Evolutionary conservation across 2,888 invertebrate genomes (phyloP).

Genomic region (Dasypogon diadema): DNA sequence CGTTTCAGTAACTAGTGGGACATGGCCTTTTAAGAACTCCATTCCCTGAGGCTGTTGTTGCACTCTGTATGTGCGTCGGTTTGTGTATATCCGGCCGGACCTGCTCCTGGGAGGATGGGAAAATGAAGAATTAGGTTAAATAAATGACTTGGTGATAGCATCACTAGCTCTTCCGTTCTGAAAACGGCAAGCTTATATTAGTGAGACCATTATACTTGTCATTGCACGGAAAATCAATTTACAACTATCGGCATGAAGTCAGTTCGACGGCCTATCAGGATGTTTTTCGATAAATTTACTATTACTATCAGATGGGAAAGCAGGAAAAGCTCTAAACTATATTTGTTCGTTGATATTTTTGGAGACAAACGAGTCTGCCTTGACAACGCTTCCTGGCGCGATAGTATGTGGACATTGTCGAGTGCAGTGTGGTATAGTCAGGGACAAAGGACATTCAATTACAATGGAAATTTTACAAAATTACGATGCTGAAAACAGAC

Average conservation of each 20-base stretch:
- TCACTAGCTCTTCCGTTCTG: conserved; percentile 2
- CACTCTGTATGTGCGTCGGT: conserved; percentile 12
- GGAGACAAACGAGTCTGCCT: not conserved
- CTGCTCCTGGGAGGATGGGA: not conserved
- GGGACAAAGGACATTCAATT: not conserved
- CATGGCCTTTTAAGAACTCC: conserved; percentile 27
- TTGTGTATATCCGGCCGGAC: not conserved
- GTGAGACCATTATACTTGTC: not conserved
- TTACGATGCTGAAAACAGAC: not conserved
- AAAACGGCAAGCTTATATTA: not conserved
- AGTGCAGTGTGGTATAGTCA: not conserved
- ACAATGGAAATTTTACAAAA: not conserved
- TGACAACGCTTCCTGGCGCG: too few relatives aligned
- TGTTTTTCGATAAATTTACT: conserved; percentile 7
- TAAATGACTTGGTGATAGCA: conserved; percentile 28
- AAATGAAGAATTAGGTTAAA: conserved; percentile 36
- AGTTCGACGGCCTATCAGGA: not conserved
- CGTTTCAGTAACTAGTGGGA: conserved; percentile 30
- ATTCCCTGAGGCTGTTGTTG: not conserved
- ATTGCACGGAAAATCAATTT: conserved; percentile 38
- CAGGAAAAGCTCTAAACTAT: not conserved
- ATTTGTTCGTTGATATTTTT: not conserved
- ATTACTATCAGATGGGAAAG: not conserved
- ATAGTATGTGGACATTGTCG: not conserved
- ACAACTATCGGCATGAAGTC: not conserved